phyloP scores from a whole-genome alignment of 1,140 invertebrate species.

The Papilio helenus region DNA sequence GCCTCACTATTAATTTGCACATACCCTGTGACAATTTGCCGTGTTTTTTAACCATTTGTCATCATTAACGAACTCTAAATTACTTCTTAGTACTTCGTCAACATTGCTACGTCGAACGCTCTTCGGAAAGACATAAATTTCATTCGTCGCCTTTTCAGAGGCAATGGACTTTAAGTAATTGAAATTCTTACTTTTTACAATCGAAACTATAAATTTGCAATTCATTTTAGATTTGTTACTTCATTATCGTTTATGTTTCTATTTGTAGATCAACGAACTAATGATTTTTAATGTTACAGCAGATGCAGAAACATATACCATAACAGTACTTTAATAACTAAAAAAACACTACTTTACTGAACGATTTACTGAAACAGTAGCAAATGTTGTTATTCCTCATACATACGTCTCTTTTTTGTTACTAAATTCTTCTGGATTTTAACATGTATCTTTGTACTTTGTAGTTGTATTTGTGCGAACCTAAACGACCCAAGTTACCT shows the following conservation, averaged over 20 bases:
- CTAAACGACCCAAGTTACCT: not conserved
- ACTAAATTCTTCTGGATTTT: not conserved
- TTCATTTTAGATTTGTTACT: conserved; percentile 38
- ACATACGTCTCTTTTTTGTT: not conserved
- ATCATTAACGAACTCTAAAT: conserved; percentile 65
- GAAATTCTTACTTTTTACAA: conserved; percentile 50
- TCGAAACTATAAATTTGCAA: conserved; percentile 35
- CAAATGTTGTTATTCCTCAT: not conserved
- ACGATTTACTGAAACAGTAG: not conserved
- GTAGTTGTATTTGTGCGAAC: not conserved
- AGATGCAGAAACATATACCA: not conserved
- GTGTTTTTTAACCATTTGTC: conserved; percentile 73
- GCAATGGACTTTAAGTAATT: conserved; percentile 52
- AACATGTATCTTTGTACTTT: not conserved
- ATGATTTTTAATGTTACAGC: not conserved
- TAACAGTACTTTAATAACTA: not conserved
- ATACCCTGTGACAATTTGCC: conserved; percentile 64
- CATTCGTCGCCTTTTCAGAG: conserved; percentile 50
- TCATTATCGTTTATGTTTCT: conserved; percentile 33
- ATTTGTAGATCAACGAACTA: not conserved
- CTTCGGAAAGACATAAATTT: conserved; percentile 56
- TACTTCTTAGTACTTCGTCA: conserved; percentile 52
- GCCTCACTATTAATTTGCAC: conserved; percentile 66
- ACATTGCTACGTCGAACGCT: conserved; percentile 49
- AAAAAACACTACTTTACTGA: not conserved